phyloP scores from a whole-genome alignment of 2,888 invertebrate species.

The Exephanes ischioxanthus region DNA sequence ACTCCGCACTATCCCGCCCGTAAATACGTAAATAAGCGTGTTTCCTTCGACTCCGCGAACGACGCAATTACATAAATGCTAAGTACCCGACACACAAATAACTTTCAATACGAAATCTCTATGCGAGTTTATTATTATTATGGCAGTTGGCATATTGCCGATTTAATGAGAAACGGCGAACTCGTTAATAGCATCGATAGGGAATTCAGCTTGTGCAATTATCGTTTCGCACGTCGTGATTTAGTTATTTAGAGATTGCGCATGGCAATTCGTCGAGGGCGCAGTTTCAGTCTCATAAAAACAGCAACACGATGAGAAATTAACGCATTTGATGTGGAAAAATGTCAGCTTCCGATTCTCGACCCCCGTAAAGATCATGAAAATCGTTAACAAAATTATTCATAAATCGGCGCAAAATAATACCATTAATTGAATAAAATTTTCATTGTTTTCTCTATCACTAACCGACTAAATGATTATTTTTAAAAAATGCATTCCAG shows the following conservation, averaged over 20 bases:
- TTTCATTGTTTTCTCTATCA: too few species aligned
- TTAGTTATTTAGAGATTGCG: not conserved
- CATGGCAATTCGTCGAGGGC: not conserved
- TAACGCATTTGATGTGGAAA: not conserved
- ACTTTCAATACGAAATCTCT: conserved; percentile 1
- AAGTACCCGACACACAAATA: conserved; percentile 26
- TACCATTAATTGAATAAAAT: too few species aligned
- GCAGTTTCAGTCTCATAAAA: not conserved
- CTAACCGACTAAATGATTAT: too few species aligned
- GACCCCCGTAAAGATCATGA: too few species aligned
- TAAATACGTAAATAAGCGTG: not conserved
- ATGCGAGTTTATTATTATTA: not conserved
- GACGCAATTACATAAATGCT: conserved; percentile 27
- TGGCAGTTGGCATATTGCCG: not conserved
- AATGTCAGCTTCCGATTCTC: too few species aligned
- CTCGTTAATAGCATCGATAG: not conserved
- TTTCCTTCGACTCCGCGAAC: not conserved
- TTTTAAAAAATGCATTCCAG: too few species aligned
- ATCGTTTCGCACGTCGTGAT: not conserved
- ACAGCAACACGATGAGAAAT: not conserved
- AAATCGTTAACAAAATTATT: too few species aligned
- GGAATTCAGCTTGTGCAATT: not conserved
- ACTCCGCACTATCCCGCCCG: not conserved
- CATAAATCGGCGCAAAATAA: too few species aligned
- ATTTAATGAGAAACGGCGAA: not conserved